Evolutionary conservation across 2,113 vertebrate species (phyloP).

Genomic region (Limnothrissa miodon): DNA sequence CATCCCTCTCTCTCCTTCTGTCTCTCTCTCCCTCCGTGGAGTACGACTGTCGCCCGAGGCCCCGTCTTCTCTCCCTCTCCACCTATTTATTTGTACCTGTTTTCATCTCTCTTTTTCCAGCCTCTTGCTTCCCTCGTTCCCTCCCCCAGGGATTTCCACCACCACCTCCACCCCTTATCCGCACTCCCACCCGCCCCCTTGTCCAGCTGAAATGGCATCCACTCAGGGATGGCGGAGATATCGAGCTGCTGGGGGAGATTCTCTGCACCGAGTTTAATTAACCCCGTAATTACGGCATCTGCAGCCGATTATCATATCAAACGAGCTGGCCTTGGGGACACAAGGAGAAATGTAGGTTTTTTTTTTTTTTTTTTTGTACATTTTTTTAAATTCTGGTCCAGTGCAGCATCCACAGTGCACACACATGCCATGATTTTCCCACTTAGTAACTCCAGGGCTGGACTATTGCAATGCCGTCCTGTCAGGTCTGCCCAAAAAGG

Average conservation of each 20-base stretch:
- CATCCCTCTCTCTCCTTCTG: not conserved
- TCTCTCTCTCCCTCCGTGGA: not conserved
- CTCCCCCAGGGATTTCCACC: not conserved
- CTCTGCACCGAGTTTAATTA: constrained; percentile 45
- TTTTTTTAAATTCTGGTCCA: too few species aligned
- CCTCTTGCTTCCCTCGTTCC: not conserved
- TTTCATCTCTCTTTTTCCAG: not conserved
- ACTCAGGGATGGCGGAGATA: not conserved
- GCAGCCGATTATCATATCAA: constrained; percentile 53
- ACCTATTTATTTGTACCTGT: not conserved
- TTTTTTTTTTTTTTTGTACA: not conserved
- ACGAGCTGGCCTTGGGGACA: constrained; percentile 34
- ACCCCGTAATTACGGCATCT: constrained; percentile 53
- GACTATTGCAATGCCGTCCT: too few species aligned
- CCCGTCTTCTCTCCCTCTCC: not conserved
- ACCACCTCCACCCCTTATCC: not conserved
- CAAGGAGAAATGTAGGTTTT: constrained; percentile 26
- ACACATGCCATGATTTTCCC: too few species aligned
- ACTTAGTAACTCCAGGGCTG: too few species aligned
- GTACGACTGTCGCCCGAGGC: not conserved
- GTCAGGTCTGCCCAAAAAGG: too few species aligned
- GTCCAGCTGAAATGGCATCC: constrained; percentile 9
- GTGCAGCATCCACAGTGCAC: not conserved
- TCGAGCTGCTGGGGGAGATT: constrained; percentile 26
- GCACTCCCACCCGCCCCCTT: not conserved